Evolutionary conservation across 2,888 invertebrate species (phyloP).

Genomic region (Cyaniris semiargus): DNA sequence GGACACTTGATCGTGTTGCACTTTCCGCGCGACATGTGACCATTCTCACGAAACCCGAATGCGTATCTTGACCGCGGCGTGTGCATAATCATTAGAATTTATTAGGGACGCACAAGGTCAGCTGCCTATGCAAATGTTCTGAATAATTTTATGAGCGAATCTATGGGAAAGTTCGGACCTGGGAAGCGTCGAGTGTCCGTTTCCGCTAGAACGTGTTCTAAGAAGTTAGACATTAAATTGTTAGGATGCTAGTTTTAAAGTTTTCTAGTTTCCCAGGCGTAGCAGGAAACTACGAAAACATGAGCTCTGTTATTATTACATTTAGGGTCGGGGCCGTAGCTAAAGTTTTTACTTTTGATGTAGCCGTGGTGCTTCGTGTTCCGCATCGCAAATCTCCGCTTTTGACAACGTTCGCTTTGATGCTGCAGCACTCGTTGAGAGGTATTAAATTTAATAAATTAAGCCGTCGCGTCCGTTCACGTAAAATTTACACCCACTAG

Average conservation of each 20-base stretch:
- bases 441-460: conserved; percentile 71
- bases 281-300: conserved; percentile 27
- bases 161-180: conserved; percentile 56
- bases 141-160: conserved; percentile 54
- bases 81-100: conserved; percentile 72
- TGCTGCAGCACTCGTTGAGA: conserved; percentile 59
- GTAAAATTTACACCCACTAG: conserved; percentile 18
- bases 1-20: conserved; percentile 73
- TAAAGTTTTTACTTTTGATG: conserved; percentile 76
- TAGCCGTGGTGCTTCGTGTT: conserved; percentile 55
- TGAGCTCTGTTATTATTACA: conserved; percentile 62
- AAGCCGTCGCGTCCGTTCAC: conserved; percentile 58
- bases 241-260: conserved; percentile 13
- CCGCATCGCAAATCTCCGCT: conserved; percentile 67
- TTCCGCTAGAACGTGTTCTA: conserved; percentile 22
- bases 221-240: not conserved
- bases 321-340: conserved; percentile 72
- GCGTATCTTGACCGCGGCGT: conserved; percentile 58
- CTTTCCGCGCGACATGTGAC: conserved; percentile 55
- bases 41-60: conserved; percentile 72
- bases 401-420: conserved; percentile 76
- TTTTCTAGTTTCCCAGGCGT: conserved; percentile 21
- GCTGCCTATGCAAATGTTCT: conserved; percentile 67
- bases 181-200: not conserved
- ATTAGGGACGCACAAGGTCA: conserved; percentile 70